Conservation (phyloP, 2,113 vertebrate genomes). For the Scophthalmus maximus region DNA sequence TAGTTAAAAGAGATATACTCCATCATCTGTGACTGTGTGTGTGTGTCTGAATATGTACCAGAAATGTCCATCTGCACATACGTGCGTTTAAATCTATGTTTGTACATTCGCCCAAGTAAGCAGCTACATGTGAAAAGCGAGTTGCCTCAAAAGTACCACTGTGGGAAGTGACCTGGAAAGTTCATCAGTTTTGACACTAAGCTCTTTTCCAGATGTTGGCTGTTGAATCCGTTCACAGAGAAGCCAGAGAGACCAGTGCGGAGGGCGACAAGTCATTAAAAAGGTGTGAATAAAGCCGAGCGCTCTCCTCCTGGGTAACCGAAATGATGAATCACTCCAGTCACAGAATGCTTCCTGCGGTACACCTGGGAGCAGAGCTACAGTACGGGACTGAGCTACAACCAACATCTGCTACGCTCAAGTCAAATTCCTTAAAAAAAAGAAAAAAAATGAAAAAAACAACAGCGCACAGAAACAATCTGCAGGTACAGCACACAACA, state of each 20-base stretch:
- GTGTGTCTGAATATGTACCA: no score
- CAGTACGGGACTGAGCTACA: neutral
- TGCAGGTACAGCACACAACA: neutral
- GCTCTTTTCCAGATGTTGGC: conserved; percentile 63
- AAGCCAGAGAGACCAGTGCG: neutral
- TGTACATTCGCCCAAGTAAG: neutral
- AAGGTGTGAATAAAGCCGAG: conserved; percentile 43
- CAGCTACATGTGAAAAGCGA: neutral
- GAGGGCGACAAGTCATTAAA: conserved; percentile 1
- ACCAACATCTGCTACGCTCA: conserved; percentile 32
- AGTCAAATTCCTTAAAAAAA: neutral
- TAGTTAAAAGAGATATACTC: neutral
- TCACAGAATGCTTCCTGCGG: conserved; percentile 40
- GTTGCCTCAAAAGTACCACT: conserved; percentile 13
- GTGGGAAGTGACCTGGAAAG: conserved; percentile 54
- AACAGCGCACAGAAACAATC: neutral
- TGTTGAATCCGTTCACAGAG: conserved; percentile 23
- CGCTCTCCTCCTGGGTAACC: conserved; percentile 20
- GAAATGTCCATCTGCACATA: no score
- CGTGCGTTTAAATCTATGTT: no score
- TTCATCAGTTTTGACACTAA: conserved; percentile 45
- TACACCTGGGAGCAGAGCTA: conserved; percentile 35
- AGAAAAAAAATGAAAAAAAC: no score
- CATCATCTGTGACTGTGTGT: neutral
- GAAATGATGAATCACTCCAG: conserved; percentile 58